Conservation (phyloP, 2,797 vertebrate genomes). For the Microctenopoma steveboyesi region DNA sequence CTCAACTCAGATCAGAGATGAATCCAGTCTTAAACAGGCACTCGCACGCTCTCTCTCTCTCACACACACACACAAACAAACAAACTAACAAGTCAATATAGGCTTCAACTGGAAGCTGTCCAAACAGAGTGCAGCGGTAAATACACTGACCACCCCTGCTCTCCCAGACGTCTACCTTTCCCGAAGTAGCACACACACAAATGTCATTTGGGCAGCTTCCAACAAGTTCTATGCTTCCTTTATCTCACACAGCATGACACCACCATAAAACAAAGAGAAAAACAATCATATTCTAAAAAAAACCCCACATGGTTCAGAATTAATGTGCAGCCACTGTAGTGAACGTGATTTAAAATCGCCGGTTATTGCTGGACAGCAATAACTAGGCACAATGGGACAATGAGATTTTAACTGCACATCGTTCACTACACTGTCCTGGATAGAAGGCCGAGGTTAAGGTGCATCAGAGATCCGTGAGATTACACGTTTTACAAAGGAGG, state of each 20-base stretch:
- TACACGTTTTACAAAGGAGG: background rate
- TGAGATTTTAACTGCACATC: slow-evolving; percentile 56
- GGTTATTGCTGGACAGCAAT: slow-evolving; percentile 36
- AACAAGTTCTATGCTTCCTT: background rate
- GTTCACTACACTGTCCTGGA: slow-evolving; percentile 31
- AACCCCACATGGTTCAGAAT: slow-evolving; percentile 19
- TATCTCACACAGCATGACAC: background rate
- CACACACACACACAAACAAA: background rate
- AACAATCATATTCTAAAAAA: slow-evolving; percentile 1
- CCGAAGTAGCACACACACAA: background rate
- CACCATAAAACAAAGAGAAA: background rate
- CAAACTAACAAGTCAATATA: slow-evolving; percentile 16
- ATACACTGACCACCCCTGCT: slow-evolving; percentile 43
- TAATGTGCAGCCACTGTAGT: slow-evolving; percentile 16
- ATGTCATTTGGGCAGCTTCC: background rate
- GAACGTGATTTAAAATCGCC: slow-evolving; percentile 32
- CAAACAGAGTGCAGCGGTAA: slow-evolving; percentile 21
- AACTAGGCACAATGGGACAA: slow-evolving; percentile 34
- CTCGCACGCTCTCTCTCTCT: background rate
- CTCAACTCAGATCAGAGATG: background rate
- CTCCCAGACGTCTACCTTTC: slow-evolving; percentile 14
- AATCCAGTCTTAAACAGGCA: slow-evolving; percentile 28
- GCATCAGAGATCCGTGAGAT: slow-evolving; percentile 3
- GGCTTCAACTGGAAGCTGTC: slow-evolving; percentile 23
- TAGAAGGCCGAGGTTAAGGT: slow-evolving; percentile 43